Base-by-base conservation (phyloP, 2,888 invertebrate genomes). In the Diachrysia chrysitis region DNA sequence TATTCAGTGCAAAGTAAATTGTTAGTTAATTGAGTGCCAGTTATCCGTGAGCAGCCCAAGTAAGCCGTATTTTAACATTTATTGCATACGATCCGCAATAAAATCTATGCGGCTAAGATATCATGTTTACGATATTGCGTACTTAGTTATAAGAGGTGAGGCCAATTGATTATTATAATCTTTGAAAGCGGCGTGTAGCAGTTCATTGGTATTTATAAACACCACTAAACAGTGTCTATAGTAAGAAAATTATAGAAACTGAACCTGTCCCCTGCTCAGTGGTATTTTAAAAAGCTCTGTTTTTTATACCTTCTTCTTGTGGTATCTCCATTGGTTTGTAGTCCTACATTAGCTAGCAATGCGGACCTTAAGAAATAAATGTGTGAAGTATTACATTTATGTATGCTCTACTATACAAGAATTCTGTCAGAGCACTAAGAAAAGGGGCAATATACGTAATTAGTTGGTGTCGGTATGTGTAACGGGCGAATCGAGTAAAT, bases 161-260 rank as follows among this genome's bases (percentile, higher is more conserved):
- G 29, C 29, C 14, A 69, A 66, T 56, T 56, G 42, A 59, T 66
- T 66, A 21, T 66, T 63, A 48, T 37, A 19, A 58, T 37, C 29
- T 48, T 46, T 37, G 21, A 10, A 29, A 16, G 10, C 10, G 6
- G 12, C n/a, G 14, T 14, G 5, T 21, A 51, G 21, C 21, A 25
- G 21, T 25, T 53, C 16, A 54, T n/a, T 54, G 14, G 25, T 25
- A 25, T 25, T 25, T 23, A 2, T 17, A 17, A 46, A 42, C 16
- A 14, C 0, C 14, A n/a, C n/a, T 42, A 42, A n/a, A 42, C 16
- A n/a, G 42, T 5, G 42, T 4, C 42, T 5, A n/a, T 42, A 37
- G 2, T n/a, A n/a, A n/a, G 42, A 42, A 7, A n/a, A 6, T 42
- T 2, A n/a, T 42, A n/a, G 0, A 42, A 42, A 42, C 4, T 42